These are phyloP conservation scores for Caenorhabditis elegans DNA, from an alignment of 1,140 invertebrate genomes.

Conservation along the genomic window DNA sequence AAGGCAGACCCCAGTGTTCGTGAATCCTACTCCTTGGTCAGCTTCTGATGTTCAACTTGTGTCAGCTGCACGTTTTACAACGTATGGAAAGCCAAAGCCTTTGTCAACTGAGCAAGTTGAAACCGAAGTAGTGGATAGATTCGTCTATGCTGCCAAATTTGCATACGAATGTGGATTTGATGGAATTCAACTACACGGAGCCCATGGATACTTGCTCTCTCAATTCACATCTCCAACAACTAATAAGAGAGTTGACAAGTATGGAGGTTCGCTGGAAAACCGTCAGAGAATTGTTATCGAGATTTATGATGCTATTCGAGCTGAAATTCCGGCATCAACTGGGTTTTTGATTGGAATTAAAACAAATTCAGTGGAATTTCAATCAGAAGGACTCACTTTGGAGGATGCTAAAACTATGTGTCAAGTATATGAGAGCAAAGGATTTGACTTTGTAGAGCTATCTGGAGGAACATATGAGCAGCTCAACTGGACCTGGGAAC, in stretches of 20 bases:
- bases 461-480: conserved; percentile 55
- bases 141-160: conserved; percentile 53
- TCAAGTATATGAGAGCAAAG: conserved; percentile 36
- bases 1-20: conserved; percentile 44
- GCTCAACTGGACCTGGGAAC: conserved; percentile 39
- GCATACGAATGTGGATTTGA: conserved; percentile 53
- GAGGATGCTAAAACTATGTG: conserved; percentile 38
- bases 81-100: conserved; percentile 39
- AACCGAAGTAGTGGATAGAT: conserved; percentile 50
- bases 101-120: conserved; percentile 49
- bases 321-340: conserved; percentile 34
- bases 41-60: conserved; percentile 45
- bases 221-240: conserved; percentile 56
- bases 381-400: conserved; percentile 8
- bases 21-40: conserved; percentile 50
- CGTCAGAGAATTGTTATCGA: conserved; percentile 53
- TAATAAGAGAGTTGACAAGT: conserved; percentile 56
- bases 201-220: conserved; percentile 58
- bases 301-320: conserved; percentile 50
- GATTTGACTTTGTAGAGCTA: conserved; percentile 59
- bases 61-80: neutral
- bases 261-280: conserved; percentile 55
- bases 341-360: conserved; percentile 54
- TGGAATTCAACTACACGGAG: conserved; percentile 57
- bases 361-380: conserved; percentile 53